Evolutionary conservation across 2,888 invertebrate genomes (phyloP).

Genomic region (Horisme vitalbata): DNA sequence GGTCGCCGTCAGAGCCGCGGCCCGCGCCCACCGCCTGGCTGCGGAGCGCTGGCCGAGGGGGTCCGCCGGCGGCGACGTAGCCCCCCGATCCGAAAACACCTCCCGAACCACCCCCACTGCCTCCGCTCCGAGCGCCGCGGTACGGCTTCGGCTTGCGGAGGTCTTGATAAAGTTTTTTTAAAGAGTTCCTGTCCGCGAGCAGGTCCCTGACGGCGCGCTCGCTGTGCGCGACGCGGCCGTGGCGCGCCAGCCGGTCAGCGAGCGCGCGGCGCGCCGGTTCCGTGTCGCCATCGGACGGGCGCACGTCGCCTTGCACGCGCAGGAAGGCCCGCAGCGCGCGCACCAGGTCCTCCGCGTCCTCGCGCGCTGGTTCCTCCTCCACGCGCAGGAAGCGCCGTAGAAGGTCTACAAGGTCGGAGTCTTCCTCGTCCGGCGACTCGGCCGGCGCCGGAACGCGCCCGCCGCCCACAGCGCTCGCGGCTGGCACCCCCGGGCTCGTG

Average conservation of each 20-base stretch:
- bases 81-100: slow-evolving; percentile 54
- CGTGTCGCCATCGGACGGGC: slow-evolving; percentile 51
- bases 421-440: slow-evolving; percentile 60
- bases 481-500: slow-evolving; percentile 65
- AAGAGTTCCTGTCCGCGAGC: slow-evolving; percentile 87
- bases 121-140: slow-evolving; percentile 66
- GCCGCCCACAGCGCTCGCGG: slow-evolving; percentile 44
- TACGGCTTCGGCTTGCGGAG: slow-evolving; percentile 85
- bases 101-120: slow-evolving; percentile 50
- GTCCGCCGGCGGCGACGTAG: slow-evolving; percentile 63
- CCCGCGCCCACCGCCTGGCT: slow-evolving; percentile 50
- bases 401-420: slow-evolving; percentile 84
- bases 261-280: slow-evolving; percentile 78
- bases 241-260: slow-evolving; percentile 86
- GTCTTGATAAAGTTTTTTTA: slow-evolving; percentile 89
- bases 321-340: slow-evolving; percentile 84
- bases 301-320: slow-evolving; percentile 57
- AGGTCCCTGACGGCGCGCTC: slow-evolving; percentile 88
- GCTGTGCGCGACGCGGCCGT: slow-evolving; percentile 85
- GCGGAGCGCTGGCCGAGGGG: slow-evolving; percentile 50
- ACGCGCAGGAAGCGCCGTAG: slow-evolving; percentile 86
- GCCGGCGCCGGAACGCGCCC: slow-evolving; percentile 40
- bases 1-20: slow-evolving; percentile 54
- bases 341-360: slow-evolving; percentile 85
- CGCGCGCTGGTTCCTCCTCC: slow-evolving; percentile 75